These are phyloP conservation scores for Setophaga petechia DNA, from an alignment of 2,113 vertebrate species.

Conservation along the genomic window DNA sequence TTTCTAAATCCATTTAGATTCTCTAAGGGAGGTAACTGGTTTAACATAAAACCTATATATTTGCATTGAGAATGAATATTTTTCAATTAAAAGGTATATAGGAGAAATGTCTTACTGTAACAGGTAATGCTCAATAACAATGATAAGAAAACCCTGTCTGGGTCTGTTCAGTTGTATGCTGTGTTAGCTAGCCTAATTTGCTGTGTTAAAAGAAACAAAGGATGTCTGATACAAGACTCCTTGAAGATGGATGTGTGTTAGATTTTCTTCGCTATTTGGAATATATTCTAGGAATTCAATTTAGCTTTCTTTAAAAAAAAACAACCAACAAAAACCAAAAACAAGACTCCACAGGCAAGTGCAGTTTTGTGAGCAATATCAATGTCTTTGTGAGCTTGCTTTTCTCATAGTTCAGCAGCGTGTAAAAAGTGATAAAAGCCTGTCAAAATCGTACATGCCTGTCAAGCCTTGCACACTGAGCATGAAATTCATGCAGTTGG, in stretches of 20 bases:
- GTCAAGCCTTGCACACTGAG: slow-evolving; percentile 2
- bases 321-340: background rate
- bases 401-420: background rate
- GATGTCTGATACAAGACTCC: background rate
- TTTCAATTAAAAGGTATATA: background rate
- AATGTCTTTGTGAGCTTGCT: background rate
- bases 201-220: background rate
- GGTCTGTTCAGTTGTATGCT: accelerated
- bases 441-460: background rate
- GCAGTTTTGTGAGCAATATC: background rate
- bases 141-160: background rate
- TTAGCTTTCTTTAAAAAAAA: background rate
- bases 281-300: background rate
- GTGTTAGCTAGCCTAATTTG: background rate
- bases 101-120: background rate
- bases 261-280: background rate
- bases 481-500: slow-evolving; percentile 7
- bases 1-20: background rate
- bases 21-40: background rate
- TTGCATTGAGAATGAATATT: background rate
- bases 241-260: background rate
- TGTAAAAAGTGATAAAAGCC: background rate
- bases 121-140: background rate
- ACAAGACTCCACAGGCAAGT: background rate
- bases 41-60: background rate